Evolutionary conservation across 2,113 vertebrate genomes (phyloP).

Genomic region (Carettochelys insculpta): DNA sequence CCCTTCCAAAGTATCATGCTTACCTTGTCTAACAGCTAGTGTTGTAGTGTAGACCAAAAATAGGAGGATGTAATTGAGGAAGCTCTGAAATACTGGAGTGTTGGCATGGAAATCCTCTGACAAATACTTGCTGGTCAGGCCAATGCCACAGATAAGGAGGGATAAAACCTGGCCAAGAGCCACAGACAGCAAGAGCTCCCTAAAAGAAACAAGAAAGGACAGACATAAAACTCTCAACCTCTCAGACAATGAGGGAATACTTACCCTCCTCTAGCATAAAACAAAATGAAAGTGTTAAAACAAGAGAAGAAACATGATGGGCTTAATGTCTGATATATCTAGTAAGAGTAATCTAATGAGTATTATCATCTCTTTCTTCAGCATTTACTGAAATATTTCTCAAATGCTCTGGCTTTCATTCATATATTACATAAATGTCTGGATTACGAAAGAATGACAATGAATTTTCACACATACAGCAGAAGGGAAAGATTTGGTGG

Average conservation of each 20-base stretch:
- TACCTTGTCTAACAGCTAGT: constrained; percentile 95
- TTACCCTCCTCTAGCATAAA: neutral
- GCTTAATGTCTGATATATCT: neutral
- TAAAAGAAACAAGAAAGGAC: constrained; percentile 70
- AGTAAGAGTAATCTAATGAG: neutral
- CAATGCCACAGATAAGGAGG: constrained; percentile 92
- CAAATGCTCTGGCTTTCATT: constrained; percentile 11
- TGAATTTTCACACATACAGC: constrained; percentile 21
- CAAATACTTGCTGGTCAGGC: constrained; percentile 95
- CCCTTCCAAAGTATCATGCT: constrained; percentile 40
- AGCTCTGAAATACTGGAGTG: constrained; percentile 97
- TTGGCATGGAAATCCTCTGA: constrained; percentile 94
- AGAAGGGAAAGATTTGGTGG: constrained; percentile 13
- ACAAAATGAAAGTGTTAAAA: neutral
- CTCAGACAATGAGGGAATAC: neutral
- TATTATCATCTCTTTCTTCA: neutral
- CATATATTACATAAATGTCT: constrained; percentile 15
- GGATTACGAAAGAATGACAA: neutral
- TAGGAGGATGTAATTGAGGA: constrained; percentile 96
- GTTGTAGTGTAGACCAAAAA: constrained; percentile 98
- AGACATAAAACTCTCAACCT: constrained; percentile 20
- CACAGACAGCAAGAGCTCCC: constrained; percentile 92
- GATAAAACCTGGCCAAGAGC: constrained; percentile 94
- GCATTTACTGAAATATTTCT: neutral
- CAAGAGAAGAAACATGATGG: neutral